A percentile compares a stretch with the other conserved stretches of the same genome.
Conservation (phyloP, 2,797 vertebrate genomes). For the Clarias fuscus region DNA sequence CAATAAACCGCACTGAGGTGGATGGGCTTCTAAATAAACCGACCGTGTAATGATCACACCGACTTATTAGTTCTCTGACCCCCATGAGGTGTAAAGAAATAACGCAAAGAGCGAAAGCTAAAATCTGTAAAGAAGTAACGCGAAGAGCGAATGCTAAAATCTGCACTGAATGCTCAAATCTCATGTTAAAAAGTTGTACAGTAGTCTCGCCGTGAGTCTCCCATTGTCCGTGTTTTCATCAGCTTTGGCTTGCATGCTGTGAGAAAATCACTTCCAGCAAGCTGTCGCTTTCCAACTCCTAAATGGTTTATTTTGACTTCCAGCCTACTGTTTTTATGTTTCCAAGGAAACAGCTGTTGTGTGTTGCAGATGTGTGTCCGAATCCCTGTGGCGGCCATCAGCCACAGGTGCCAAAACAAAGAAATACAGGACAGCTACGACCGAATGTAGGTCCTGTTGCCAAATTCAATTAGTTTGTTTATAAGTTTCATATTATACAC, state of each 20-base stretch:
- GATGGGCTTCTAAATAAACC: neutral
- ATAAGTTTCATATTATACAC: too few species aligned
- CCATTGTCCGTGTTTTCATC: constrained; percentile 27
- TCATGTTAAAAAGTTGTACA: neutral
- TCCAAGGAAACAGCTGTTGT: constrained; percentile 56
- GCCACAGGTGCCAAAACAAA: constrained; percentile 45
- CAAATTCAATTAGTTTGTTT: neutral
- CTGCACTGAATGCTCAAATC: neutral
- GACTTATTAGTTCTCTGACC: neutral
- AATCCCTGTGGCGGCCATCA: constrained; percentile 33
- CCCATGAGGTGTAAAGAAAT: neutral
- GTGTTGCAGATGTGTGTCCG: constrained; percentile 37
- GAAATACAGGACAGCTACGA: constrained; percentile 11
- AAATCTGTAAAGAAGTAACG: neutral
- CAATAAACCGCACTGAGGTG: too few species aligned
- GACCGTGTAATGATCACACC: too few species aligned
- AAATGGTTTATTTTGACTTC: constrained; percentile 51
- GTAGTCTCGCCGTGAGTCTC: constrained; percentile 9
- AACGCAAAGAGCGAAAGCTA: too few species aligned
- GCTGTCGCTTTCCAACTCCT: constrained; percentile 47
- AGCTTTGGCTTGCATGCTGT: constrained; percentile 38
- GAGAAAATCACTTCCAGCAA: constrained; percentile 34
- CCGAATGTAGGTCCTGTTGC: neutral
- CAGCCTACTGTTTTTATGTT: constrained; percentile 52
- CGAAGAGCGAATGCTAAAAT: neutral